phyloP scores from a whole-genome alignment of 2,113 vertebrate species.

The Zosterops borbonicus region DNA sequence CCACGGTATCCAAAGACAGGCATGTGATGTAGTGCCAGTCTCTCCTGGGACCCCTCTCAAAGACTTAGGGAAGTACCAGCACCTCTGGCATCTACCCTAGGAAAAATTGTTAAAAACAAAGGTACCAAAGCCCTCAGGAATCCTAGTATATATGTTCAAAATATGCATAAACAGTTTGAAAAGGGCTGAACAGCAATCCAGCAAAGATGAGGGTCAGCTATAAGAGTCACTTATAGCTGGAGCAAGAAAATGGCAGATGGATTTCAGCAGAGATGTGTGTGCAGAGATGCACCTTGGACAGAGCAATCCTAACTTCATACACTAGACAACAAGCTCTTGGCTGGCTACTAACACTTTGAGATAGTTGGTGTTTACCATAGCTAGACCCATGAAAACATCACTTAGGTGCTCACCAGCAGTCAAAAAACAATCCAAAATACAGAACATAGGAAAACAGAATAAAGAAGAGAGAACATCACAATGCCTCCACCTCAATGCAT shows the following conservation, averaged over 20 bases:
- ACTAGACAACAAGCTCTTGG: background rate
- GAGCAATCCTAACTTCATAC: background rate
- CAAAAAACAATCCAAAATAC: background rate
- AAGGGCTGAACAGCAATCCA: background rate
- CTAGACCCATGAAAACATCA: background rate
- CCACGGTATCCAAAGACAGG: background rate
- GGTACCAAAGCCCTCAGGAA: background rate
- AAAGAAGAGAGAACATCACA: background rate
- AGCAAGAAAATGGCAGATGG: background rate
- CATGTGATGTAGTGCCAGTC: background rate
- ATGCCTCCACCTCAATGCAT: background rate
- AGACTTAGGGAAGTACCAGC: background rate
- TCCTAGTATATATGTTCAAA: background rate
- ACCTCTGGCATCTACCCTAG: background rate
- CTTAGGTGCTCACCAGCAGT: background rate
- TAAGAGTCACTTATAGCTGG: background rate
- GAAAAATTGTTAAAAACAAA: background rate
- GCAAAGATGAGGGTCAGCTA: background rate
- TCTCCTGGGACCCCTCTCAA: background rate
- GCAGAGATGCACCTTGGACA: background rate
- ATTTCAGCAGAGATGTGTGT: background rate
- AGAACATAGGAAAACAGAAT: background rate
- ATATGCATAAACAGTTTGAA: background rate
- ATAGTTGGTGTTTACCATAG: background rate
- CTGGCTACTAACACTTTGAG: background rate